phyloP scores from a whole-genome alignment of 2,888 invertebrate genomes.

The Dasysyrphus tricinctus region DNA sequence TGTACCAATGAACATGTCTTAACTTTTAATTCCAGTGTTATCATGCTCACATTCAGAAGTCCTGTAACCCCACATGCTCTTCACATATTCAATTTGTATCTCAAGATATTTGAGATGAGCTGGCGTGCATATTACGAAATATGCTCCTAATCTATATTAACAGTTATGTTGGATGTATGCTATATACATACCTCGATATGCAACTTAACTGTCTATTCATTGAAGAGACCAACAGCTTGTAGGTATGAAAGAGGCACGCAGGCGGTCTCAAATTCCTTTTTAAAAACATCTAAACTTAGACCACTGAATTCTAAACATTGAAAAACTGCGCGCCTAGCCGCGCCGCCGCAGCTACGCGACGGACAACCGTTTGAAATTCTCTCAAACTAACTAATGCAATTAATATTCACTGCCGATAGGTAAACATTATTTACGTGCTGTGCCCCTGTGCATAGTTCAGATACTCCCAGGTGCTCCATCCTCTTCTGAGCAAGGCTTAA shows the following conservation, averaged over 20 bases:
- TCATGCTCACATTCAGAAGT: constrained; percentile 54
- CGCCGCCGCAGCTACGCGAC: background rate
- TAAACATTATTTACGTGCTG: constrained; percentile 84
- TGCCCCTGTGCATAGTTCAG: constrained; percentile 71
- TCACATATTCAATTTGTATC: constrained; percentile 59
- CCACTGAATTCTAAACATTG: background rate
- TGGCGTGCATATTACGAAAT: constrained; percentile 38
- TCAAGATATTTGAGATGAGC: constrained; percentile 43
- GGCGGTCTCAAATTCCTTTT: constrained; percentile 24
- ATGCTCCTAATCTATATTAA: constrained; percentile 50
- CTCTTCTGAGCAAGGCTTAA: constrained; percentile 6
- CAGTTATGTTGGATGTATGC: constrained; percentile 1
- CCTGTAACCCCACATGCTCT: constrained; percentile 42
- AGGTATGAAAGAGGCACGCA: constrained; percentile 11
- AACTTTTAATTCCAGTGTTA: background rate
- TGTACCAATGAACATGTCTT: constrained; percentile 26
- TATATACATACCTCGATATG: background rate
- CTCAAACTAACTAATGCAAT: constrained; percentile 80
- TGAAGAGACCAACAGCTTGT: background rate
- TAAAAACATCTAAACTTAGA: constrained; percentile 32
- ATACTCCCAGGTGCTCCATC: constrained; percentile 59
- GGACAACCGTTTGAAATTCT: constrained; percentile 34
- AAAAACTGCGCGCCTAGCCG: background rate
- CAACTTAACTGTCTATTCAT: background rate
- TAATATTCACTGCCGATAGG: constrained; percentile 84